Conservation (phyloP, 1,140 invertebrate species). For the Aphis craccivora region DNA sequence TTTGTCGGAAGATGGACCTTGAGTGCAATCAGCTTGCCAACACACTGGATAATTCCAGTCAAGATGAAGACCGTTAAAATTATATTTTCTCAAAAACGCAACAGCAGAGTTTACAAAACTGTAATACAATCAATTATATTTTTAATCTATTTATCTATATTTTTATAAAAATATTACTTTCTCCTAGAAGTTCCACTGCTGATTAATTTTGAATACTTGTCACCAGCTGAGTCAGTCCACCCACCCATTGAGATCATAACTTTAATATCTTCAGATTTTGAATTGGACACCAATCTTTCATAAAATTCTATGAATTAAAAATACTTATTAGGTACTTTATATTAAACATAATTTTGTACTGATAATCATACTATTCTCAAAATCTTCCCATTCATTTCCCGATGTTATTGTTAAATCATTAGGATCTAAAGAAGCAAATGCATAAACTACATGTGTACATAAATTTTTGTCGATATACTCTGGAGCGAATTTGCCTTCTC, state of each 20-base stretch:
- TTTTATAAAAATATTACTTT: slow-evolving; percentile 62
- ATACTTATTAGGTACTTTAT: not conserved
- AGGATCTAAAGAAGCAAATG: slow-evolving; percentile 85
- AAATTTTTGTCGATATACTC: slow-evolving; percentile 81
- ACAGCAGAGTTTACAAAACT: slow-evolving; percentile 73
- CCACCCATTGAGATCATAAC: slow-evolving; percentile 85
- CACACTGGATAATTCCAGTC: slow-evolving; percentile 94
- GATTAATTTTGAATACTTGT: slow-evolving; percentile 83
- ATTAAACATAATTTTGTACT: not conserved
- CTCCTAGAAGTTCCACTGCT: slow-evolving; percentile 70
- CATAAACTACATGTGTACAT: slow-evolving; percentile 89
- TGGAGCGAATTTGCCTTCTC: slow-evolving; percentile 82
- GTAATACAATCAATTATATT: not conserved
- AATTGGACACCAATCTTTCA: slow-evolving; percentile 34
- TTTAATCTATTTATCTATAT: not conserved
- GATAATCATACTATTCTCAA: slow-evolving; percentile 76
- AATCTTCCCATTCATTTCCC: slow-evolving; percentile 85
- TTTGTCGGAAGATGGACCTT: slow-evolving; percentile 78
- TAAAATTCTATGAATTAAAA: slow-evolving; percentile 18
- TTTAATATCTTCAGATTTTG: slow-evolving; percentile 63
- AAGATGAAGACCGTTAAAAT: slow-evolving; percentile 83
- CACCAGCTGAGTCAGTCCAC: slow-evolving; percentile 85
- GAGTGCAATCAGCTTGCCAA: slow-evolving; percentile 88
- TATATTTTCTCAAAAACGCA: slow-evolving; percentile 74
- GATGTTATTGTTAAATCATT: slow-evolving; percentile 77